Base-by-base conservation (phyloP, 2,888 invertebrate species). In the Frankliniella fusca region DNA sequence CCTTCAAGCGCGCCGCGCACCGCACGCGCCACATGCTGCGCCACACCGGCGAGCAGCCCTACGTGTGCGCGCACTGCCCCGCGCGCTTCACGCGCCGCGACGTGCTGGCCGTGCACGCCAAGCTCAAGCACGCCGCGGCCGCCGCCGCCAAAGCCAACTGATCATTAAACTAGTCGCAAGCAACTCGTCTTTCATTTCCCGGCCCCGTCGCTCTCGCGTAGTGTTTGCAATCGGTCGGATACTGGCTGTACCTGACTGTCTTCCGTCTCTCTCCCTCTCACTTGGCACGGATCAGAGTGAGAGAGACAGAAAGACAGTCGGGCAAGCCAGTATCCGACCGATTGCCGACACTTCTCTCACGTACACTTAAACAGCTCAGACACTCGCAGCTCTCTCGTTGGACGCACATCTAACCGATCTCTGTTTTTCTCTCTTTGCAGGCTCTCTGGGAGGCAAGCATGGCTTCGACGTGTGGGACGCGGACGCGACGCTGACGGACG, bases 41-140 rank as follows among this genome's bases (percentile, higher is more conserved):
- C 20, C 61, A 61, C 61, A 61, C 61, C 15, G 61, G 61, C 61
- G 61, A 61, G 15, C 61, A 20, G 15, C 61, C 61, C 61, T 61
- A 18, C 61, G 15, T 61, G 20, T 61, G 61, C 61, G 61, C 61
- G 20, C 61, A 61, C 61, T 61, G 61, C 61, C 61, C 61, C 20
- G 61, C 61, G 20, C 61, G 61, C 61, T 61, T 61, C 61, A 18
- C 20, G 15, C 61, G 61, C 15, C 61, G 61, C 61, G 61, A 61
- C 61, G 61, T 61, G 15, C 61, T 61, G 61, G 61, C 61, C 15
- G 61, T 61, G 61, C 61, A 61, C 61, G 61, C 61, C 61, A 61
- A 61, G 61, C 61, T 61, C 61, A 61, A 61, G 61, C 61, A 61
- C 61, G 61, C 61, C 61, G 38, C 38, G 38, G 38, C 38, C 38